Evolutionary conservation across 2,113 vertebrate species (phyloP).

Genomic region (Oreochromis spilurus): DNA sequence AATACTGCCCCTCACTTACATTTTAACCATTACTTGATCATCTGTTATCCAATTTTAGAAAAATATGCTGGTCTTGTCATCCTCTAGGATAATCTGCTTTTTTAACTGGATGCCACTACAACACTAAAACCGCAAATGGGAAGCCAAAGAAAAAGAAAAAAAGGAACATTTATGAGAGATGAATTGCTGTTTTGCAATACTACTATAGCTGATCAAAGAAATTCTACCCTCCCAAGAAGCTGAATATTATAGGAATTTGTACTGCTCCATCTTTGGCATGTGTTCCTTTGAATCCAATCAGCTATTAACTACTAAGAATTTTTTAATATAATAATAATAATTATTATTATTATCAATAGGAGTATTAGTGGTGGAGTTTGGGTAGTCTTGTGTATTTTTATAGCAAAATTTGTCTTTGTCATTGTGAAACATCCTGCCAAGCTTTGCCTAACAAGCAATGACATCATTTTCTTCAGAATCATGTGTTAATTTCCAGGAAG

Average conservation of each 20-base stretch:
- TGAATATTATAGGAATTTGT: not conserved
- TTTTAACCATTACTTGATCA: not conserved
- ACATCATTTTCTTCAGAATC: not conserved
- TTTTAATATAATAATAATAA: not conserved
- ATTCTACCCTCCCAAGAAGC: not conserved
- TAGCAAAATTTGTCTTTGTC: not conserved
- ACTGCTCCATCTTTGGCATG: not conserved
- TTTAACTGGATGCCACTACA: not conserved
- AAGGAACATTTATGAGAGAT: not conserved
- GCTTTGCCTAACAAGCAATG: not conserved
- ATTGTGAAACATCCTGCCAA: not conserved
- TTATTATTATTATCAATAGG: not conserved
- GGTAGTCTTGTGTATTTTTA: not conserved
- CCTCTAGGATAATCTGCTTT: not conserved
- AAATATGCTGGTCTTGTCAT: not conserved
- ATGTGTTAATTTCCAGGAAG: not conserved
- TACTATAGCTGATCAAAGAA: not conserved
- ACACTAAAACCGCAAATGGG: not conserved
- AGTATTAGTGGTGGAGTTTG: not conserved
- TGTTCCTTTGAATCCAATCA: not conserved
- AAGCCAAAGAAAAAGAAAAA: not conserved
- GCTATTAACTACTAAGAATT: not conserved
- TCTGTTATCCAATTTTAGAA: not conserved
- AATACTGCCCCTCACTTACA: not conserved
- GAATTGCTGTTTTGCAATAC: not conserved